phyloP scores from a whole-genome alignment of 2,888 invertebrate species.

The Ochlodes sylvanus region DNA sequence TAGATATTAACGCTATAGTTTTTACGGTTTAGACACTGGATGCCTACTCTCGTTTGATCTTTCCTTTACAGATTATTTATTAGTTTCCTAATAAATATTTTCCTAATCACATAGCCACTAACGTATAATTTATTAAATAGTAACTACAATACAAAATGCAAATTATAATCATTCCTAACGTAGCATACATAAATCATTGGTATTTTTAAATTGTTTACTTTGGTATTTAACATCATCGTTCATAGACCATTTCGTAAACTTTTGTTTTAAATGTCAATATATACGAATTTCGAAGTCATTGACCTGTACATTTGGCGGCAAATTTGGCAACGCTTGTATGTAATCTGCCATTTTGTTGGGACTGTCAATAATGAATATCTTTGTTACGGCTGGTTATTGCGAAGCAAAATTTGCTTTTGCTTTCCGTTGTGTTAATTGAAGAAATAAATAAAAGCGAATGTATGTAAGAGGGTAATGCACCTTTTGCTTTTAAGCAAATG shows the following conservation, averaged over 20 bases:
- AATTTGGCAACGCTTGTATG: slow-evolving; percentile 26
- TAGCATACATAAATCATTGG: too few relatives aligned
- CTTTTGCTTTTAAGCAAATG: slow-evolving; percentile 10
- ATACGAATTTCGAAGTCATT: slow-evolving; percentile 17
- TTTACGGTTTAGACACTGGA: too few relatives aligned
- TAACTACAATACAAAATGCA: too few relatives aligned
- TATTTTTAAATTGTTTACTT: too few relatives aligned
- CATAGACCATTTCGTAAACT: slow-evolving; percentile 33
- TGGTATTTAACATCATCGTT: not conserved
- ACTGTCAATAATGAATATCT: slow-evolving; percentile 31
- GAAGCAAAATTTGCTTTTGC: slow-evolving; percentile 23
- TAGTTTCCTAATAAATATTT: too few relatives aligned
- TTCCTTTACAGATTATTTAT: too few relatives aligned
- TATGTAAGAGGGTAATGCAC: not conserved
- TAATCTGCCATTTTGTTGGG: slow-evolving; percentile 26
- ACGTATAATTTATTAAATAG: too few relatives aligned
- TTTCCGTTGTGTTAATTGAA: slow-evolving; percentile 32
- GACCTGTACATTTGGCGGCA: slow-evolving; percentile 26
- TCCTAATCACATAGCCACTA: too few relatives aligned
- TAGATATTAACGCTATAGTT: too few relatives aligned
- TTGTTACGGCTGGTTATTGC: slow-evolving; percentile 22
- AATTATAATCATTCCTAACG: too few relatives aligned
- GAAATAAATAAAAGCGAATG: slow-evolving; percentile 23
- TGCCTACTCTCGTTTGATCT: too few relatives aligned
- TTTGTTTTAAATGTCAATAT: slow-evolving; percentile 29